phyloP scores from a whole-genome alignment of 2,113 vertebrate genomes.

The Arothron firmamentum region DNA sequence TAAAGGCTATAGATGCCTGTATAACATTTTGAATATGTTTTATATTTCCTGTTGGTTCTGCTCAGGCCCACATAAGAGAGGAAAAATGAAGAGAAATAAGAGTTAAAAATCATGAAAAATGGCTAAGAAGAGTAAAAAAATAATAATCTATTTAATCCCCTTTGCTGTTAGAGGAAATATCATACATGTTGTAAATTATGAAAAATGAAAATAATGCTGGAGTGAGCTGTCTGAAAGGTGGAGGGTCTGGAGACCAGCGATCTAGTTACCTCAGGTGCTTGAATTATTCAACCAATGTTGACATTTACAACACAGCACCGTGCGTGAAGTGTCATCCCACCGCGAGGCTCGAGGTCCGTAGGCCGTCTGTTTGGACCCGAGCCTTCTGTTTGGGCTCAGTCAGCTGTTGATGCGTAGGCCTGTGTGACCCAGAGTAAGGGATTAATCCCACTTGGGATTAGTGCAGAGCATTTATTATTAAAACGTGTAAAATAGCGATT shows the following conservation, averaged over 20 bases:
- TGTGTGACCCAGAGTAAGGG: constrained; percentile 24
- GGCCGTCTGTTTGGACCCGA: constrained; percentile 10
- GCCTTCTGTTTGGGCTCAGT: constrained; percentile 19
- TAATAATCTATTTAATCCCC: not conserved
- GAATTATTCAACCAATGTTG: constrained; percentile 71
- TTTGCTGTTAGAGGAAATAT: constrained; percentile 6
- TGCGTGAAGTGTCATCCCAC: constrained; percentile 48
- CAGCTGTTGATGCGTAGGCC: constrained; percentile 28
- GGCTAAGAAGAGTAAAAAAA: not conserved
- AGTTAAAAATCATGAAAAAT: not conserved
- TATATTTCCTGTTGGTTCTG: constrained; percentile 19
- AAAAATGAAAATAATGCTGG: not conserved
- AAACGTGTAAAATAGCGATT: constrained; percentile 20
- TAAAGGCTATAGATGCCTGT: not conserved
- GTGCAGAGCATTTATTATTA: too few species aligned
- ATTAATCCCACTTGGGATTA: constrained; percentile 34
- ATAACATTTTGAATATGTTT: not conserved
- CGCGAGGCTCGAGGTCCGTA: not conserved
- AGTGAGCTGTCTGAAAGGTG: constrained; percentile 5
- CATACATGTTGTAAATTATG: constrained; percentile 11
- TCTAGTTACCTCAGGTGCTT: constrained; percentile 60
- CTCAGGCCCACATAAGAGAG: constrained; percentile 7
- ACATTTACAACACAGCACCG: constrained; percentile 54
- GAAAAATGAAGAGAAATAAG: not conserved
- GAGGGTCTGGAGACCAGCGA: constrained; percentile 28